A percentile compares a stretch with the other conserved stretches of the same genome.
These are phyloP conservation scores for Spilosoma lubricipeda DNA, from an alignment of 2,888 invertebrate genomes.

Conservation along the genomic window DNA sequence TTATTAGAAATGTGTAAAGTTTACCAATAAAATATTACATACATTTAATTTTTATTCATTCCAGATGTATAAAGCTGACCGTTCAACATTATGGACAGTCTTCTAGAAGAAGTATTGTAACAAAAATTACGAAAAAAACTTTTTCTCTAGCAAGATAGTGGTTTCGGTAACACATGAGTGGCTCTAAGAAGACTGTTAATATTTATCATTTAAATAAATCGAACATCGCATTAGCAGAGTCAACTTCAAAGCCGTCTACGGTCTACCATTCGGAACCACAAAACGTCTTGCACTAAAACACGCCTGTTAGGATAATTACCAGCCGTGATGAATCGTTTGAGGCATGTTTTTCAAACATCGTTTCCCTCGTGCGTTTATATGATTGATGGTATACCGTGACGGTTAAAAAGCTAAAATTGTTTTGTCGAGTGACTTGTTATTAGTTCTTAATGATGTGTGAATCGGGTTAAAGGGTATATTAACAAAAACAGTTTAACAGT, in stretches of 20 bases:
- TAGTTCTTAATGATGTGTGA: slow-evolving; percentile 47
- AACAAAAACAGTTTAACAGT: slow-evolving; percentile 7
- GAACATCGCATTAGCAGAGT: slow-evolving; percentile 25
- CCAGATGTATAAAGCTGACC: too few species aligned
- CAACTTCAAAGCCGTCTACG: slow-evolving; percentile 45
- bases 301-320: slow-evolving; percentile 58
- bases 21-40: too few species aligned
- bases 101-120: too few species aligned
- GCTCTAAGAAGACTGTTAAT: neutral
- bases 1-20: too few species aligned
- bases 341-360: slow-evolving; percentile 58
- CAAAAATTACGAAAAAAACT: neutral
- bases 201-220: slow-evolving; percentile 20
- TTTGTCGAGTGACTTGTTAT: slow-evolving; percentile 49
- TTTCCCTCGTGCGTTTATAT: slow-evolving; percentile 35
- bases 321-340: slow-evolving; percentile 58
- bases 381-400: slow-evolving; percentile 51
- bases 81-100: too few species aligned
- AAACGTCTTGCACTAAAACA: slow-evolving; percentile 48
- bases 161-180: too few species aligned
- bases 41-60: too few species aligned
- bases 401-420: slow-evolving; percentile 51
- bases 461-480: slow-evolving; percentile 22
- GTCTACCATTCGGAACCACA: slow-evolving; percentile 41
- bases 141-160: neutral